Evolutionary conservation across 2,113 vertebrate species (phyloP).

Genomic region (Atractosteus spatula): DNA sequence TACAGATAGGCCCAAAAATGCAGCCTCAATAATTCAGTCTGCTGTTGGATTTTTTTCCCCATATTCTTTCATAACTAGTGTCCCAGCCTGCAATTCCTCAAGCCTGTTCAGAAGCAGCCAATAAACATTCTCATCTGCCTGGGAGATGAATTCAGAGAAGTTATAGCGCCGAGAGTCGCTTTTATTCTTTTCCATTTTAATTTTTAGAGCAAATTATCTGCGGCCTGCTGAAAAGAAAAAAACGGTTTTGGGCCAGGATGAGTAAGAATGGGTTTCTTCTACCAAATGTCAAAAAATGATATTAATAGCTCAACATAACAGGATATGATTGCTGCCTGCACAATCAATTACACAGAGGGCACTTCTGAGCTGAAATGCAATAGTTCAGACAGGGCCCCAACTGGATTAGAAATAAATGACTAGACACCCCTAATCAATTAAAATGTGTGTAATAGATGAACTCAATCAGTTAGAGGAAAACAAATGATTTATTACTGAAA

Average conservation of each 20-base stretch:
- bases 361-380: too few species aligned
- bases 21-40: slow-evolving; percentile 1
- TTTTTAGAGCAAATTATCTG: background rate
- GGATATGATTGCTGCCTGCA: too few species aligned
- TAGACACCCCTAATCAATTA: too few species aligned
- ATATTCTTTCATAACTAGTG: background rate
- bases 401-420: too few species aligned
- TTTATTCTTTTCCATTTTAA: background rate
- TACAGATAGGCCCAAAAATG: background rate
- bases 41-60: background rate
- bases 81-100: background rate
- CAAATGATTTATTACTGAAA: too few species aligned
- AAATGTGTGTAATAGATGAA: too few species aligned
- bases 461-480: too few species aligned
- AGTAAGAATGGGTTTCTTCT: too few species aligned
- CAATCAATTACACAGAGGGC: too few species aligned
- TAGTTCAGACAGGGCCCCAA: too few species aligned
- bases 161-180: background rate
- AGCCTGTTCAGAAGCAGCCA: background rate
- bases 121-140: background rate
- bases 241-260: background rate
- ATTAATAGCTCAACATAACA: too few species aligned
- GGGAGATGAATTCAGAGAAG: background rate
- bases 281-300: too few species aligned
- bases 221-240: background rate